Percentiles rank a stretch among this genome's conserved stretches.
Conservation (phyloP, 2,888 invertebrate species). For the Pristionchus fissidentatus region DNA sequence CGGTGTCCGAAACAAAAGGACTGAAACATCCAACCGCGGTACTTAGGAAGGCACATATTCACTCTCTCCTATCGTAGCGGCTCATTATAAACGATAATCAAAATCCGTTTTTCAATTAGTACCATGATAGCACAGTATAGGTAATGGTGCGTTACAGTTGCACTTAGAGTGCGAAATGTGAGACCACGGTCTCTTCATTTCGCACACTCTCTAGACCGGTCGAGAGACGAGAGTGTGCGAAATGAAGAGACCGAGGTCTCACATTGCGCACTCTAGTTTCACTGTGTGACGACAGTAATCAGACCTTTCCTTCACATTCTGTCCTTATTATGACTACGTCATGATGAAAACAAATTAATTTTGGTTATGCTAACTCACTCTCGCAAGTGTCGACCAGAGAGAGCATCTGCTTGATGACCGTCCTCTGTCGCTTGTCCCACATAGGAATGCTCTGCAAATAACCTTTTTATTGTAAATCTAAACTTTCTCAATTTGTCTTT, state of each 20-base stretch:
- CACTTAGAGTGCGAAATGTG: no score
- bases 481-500: background rate
- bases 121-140: background rate
- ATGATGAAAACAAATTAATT: background rate
- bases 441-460: slow-evolving; percentile 40
- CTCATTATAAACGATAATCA: background rate
- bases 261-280: no score
- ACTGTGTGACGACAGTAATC: no score
- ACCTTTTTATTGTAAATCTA: background rate
- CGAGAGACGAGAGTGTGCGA: no score
- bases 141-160: no score
- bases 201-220: no score
- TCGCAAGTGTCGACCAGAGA: slow-evolving; percentile 38
- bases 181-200: no score
- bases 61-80: background rate
- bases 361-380: background rate
- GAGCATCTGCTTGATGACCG: slow-evolving; percentile 28
- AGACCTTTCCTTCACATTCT: background rate
- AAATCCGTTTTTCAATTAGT: background rate
- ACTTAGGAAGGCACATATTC: no score
- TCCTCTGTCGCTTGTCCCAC: slow-evolving; percentile 45
- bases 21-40: no score
- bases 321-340: background rate
- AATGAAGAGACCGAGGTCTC: no score
- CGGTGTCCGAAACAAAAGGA: no score